Conservation (phyloP, 2,888 invertebrate species). For the Cephus spinipes region DNA sequence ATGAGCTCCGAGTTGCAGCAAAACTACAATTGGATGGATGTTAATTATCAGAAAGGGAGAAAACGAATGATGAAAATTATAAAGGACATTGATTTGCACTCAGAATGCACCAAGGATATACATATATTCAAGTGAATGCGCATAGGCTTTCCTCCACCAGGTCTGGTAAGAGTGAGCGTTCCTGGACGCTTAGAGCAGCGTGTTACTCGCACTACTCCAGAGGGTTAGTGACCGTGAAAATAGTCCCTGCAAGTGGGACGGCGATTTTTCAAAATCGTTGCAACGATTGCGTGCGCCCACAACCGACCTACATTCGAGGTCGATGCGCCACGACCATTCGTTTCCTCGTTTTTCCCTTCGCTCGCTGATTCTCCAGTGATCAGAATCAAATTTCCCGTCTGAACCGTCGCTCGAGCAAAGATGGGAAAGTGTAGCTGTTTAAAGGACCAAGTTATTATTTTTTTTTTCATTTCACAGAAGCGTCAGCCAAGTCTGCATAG, state of each 20-base stretch:
- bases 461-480: not conserved
- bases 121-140: not conserved
- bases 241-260: conserved; percentile 65
- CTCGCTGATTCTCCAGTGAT: not conserved
- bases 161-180: conserved; percentile 38
- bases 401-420: not conserved
- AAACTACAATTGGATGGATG: not conserved
- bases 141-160: not conserved
- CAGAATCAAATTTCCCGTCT: not conserved
- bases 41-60: not conserved
- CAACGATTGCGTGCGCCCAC: conserved; percentile 66
- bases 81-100: not conserved
- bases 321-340: conserved; percentile 50
- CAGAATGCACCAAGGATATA: not conserved
- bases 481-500: not conserved
- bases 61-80: not conserved
- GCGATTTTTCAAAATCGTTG: conserved; percentile 64
- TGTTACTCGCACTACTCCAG: conserved; percentile 18
- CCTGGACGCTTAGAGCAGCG: conserved; percentile 20
- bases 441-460: not conserved
- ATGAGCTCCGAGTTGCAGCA: not conserved
- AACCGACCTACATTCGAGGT: conserved; percentile 65
- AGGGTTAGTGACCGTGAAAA: conserved; percentile 67
- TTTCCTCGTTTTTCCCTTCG: not conserved
- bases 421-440: not conserved